These are phyloP conservation scores for Metaphire vulgaris DNA, from an alignment of 1,140 invertebrate genomes.

Conservation along the genomic window DNA sequence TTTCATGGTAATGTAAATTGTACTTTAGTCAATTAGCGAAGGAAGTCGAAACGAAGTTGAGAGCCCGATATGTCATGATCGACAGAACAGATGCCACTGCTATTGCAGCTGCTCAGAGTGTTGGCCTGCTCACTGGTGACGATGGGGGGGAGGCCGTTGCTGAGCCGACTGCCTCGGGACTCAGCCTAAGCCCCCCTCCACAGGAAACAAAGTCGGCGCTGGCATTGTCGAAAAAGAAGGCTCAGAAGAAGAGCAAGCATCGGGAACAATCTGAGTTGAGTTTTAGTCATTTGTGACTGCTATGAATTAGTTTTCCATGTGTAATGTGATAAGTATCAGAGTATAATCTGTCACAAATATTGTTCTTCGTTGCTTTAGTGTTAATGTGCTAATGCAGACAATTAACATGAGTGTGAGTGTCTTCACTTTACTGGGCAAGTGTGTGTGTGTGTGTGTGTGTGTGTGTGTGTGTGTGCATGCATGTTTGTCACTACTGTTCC, in stretches of 20 bases:
- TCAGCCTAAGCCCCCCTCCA: conserved; percentile 44
- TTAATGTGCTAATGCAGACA: too few species aligned
- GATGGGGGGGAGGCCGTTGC: conserved; percentile 45
- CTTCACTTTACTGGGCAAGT: too few species aligned
- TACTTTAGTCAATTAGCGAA: conserved; percentile 44
- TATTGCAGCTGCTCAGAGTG: conserved; percentile 46
- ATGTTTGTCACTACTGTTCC: too few species aligned
- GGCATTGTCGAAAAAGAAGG: conserved; percentile 33
- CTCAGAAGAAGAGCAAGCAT: neutral
- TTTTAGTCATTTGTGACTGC: neutral
- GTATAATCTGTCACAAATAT: neutral
- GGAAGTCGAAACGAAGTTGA: conserved; percentile 45
- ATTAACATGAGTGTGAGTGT: too few species aligned
- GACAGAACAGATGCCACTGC: conserved; percentile 44
- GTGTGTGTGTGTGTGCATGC: too few species aligned
- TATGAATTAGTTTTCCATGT: neutral
- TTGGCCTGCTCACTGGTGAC: conserved; percentile 42
- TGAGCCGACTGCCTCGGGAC: conserved; percentile 45
- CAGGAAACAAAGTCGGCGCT: conserved; percentile 42
- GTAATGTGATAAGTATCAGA: too few species aligned
- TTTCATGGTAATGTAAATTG: too few species aligned
- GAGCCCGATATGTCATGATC: conserved; percentile 45
- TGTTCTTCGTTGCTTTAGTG: neutral
- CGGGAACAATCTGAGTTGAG: neutral
- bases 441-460: too few species aligned